A percentile compares a stretch with the other conserved stretches of the same genome.
Conservation (phyloP, 2,113 vertebrate genomes). For the Asarcornis scutulata region DNA sequence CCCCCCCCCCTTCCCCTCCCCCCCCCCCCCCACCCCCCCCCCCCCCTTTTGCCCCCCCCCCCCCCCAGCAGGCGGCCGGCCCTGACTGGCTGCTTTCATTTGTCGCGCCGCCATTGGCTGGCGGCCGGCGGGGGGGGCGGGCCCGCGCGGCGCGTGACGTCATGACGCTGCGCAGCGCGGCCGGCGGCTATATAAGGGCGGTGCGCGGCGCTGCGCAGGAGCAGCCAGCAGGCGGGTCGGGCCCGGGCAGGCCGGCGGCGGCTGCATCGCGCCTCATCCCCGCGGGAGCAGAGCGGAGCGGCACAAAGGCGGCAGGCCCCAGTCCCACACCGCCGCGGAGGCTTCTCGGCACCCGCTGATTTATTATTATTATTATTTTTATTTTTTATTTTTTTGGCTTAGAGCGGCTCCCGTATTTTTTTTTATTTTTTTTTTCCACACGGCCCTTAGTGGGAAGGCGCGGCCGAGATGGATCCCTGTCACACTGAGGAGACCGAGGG, state of each 20-base stretch:
- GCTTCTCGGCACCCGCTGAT: neutral
- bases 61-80: neutral
- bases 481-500: slow-evolving; percentile 54
- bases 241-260: fast-evolving
- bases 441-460: neutral
- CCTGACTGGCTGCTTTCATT: neutral
- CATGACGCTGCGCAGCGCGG: neutral
- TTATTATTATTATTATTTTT: no score
- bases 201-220: neutral
- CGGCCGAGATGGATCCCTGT: slow-evolving; percentile 47
- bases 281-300: fast-evolving
- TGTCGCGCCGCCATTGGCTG: neutral
- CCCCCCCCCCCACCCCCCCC: no score
- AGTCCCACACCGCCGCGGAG: neutral
- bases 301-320: neutral
- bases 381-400: no score
- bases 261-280: neutral
- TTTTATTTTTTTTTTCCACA: neutral
- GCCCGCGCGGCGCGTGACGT: neutral
- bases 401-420: no score
- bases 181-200: slow-evolving; percentile 6
- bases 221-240: neutral
- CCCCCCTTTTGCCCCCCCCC: neutral
- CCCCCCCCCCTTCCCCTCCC: fast-evolving
- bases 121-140: neutral